Evolutionary conservation across 2,797 vertebrate species (phyloP).

Genomic region (Australoheros facetus): DNA sequence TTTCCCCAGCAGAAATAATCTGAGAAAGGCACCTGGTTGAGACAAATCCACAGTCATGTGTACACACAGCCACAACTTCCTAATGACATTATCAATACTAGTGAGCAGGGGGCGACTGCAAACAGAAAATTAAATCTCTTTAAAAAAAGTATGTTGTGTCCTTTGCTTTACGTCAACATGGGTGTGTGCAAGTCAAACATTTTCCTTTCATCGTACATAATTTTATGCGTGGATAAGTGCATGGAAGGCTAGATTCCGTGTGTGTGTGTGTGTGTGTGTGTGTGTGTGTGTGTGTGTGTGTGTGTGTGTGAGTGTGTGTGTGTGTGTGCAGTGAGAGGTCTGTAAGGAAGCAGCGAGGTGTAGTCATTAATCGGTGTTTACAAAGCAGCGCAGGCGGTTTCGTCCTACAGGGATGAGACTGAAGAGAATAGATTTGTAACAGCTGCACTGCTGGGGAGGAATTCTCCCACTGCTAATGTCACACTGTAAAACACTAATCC

Average conservation of each 20-base stretch:
- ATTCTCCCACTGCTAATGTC: constrained; percentile 18
- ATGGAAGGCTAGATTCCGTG: neutral
- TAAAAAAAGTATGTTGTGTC: neutral
- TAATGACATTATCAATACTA: neutral
- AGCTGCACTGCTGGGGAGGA: neutral
- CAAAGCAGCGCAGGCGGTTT: neutral
- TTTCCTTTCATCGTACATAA: neutral
- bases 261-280: neutral
- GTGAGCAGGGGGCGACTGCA: neutral
- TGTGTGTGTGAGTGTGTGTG: neutral
- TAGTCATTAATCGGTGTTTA: constrained; percentile 49
- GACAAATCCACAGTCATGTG: neutral
- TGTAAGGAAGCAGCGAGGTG: neutral
- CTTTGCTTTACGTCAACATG: neutral
- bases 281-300: neutral
- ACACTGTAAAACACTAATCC: neutral
- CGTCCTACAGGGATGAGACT: constrained; percentile 24
- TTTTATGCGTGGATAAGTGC: rapidly evolving
- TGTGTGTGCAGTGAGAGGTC: neutral
- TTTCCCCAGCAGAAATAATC: neutral
- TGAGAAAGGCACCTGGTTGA: neutral
- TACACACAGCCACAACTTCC: neutral
- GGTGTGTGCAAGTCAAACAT: neutral
- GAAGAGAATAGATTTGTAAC: constrained; percentile 20
- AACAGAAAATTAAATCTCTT: neutral